phyloP scores from a whole-genome alignment of 2,797 vertebrate genomes.

The Xenentodon cancila region DNA sequence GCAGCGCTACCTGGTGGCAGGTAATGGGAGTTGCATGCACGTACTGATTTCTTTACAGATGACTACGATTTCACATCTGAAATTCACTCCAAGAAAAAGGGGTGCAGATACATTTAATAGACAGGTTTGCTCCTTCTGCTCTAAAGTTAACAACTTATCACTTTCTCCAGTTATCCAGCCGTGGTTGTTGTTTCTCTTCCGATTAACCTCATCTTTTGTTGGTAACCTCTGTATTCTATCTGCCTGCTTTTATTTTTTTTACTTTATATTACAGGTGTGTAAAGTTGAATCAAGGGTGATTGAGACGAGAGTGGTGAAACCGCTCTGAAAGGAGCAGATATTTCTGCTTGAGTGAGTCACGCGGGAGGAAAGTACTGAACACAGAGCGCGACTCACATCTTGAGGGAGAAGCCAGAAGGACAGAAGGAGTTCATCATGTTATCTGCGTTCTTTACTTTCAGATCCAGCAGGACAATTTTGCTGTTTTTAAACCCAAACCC shows the following conservation, averaged over 20 bases:
- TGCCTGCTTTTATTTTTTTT: too few relatives aligned
- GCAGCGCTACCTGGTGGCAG: constrained; percentile 58
- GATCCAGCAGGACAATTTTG: background rate
- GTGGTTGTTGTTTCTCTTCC: background rate
- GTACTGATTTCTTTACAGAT: constrained; percentile 19
- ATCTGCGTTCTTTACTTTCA: background rate
- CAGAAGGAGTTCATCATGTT: background rate
- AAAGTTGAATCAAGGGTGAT: constrained; percentile 2
- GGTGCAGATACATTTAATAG: constrained; percentile 17
- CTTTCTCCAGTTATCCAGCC: constrained; percentile 18
- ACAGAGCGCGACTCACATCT: constrained; percentile 19
- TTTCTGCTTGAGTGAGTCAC: constrained; percentile 36
- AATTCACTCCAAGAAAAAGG: constrained; percentile 23
- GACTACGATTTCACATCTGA: constrained; percentile 38
- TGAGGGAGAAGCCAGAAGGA: constrained; percentile 1
- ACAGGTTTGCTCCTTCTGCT: constrained; percentile 25
- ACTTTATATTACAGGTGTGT: background rate
- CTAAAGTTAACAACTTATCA: constrained; percentile 12
- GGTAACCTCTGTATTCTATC: background rate
- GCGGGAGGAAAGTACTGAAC: constrained; percentile 28
- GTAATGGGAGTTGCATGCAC: constrained; percentile 10
- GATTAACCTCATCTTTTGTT: background rate
- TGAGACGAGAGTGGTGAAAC: background rate
- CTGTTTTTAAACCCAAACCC: too few relatives aligned
- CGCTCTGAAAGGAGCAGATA: constrained; percentile 3